phyloP scores from a whole-genome alignment of 2,113 vertebrate genomes.

The Chloropsis cyanopogon region DNA sequence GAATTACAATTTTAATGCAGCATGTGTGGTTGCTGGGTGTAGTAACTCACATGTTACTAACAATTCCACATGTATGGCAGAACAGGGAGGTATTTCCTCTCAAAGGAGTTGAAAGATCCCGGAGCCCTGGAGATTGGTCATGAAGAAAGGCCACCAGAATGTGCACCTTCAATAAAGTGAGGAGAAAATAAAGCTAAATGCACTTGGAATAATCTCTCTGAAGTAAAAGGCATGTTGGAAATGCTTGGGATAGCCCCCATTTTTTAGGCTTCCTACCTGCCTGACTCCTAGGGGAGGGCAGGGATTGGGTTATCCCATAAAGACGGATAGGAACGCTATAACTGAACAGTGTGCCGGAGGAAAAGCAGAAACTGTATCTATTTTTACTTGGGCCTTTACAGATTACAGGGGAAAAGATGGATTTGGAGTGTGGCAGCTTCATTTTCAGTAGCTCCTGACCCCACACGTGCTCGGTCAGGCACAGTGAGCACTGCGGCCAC shows the following conservation, averaged over 20 bases:
- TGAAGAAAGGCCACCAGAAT: neutral
- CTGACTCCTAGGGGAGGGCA: neutral
- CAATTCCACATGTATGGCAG: accelerated
- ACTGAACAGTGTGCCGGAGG: neutral
- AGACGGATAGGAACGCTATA: neutral
- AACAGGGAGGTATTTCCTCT: neutral
- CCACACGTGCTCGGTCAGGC: accelerated
- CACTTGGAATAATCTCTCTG: neutral
- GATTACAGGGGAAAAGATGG: neutral
- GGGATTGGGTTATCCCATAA: neutral
- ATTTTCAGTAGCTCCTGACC: neutral
- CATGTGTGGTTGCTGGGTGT: neutral
- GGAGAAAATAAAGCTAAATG: neutral
- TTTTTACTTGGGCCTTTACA: neutral
- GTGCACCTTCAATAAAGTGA: neutral
- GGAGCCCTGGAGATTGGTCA: neutral
- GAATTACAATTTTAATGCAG: neutral
- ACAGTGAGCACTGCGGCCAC: accelerated
- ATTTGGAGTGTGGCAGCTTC: neutral
- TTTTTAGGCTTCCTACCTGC: neutral
- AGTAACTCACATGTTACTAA: neutral
- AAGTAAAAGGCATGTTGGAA: neutral
- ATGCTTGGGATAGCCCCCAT: neutral
- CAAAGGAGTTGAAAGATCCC: neutral
- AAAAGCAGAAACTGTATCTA: neutral